Evolutionary conservation across 1,140 invertebrate genomes (phyloP), one percentile per base, ranked within the genome.

Genomic region (Ostrea denselamellosa): DNA sequence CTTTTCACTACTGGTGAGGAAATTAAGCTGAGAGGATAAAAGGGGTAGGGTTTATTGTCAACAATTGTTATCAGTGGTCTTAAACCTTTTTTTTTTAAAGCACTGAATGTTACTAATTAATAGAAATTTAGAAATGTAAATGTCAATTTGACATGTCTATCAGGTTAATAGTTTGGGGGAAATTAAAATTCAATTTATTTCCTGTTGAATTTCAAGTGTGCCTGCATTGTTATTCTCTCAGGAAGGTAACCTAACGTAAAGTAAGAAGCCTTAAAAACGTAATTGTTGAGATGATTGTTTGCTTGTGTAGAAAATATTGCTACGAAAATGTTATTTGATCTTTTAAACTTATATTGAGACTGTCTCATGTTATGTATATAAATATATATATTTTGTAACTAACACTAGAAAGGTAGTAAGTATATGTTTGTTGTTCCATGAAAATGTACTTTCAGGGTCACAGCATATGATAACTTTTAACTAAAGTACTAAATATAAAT

Each of bases 171-270:
- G 68, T 77, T 77, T 25, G 25, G 14, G 14, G 68, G 68, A 77
- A 77, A 77, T 77, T 77, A 77, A 77, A 44, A 77, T 77, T 77
- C 68, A 77, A 77, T 77, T 77, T 77, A 34, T 77, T 77, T 77
- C 68, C 68, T 77, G 68, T 77, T 77, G 22, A 77, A 62, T 62
- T 44, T 62, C 56, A 62, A 77, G 68, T 77, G 68, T 28, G 8
- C 2, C 25, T 10, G 68, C 25, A 34, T 77, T 77, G 22, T 17
- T 7, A 77, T 77, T 77, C 25, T 25, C 28, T 77, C 8, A 77
- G 68, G 68, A 28, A 5, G 68, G 22, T 12, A 28, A 8, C 56
- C 19, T 19, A 34, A 77, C 28, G 28, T 77, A 77, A 34, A 25
- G 68, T 34, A 77, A 77, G 68, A 62, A n/a, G n/a, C 19, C n/a